phyloP scores from a whole-genome alignment of 1,140 invertebrate species.

The Melipona quadrifasciata region DNA sequence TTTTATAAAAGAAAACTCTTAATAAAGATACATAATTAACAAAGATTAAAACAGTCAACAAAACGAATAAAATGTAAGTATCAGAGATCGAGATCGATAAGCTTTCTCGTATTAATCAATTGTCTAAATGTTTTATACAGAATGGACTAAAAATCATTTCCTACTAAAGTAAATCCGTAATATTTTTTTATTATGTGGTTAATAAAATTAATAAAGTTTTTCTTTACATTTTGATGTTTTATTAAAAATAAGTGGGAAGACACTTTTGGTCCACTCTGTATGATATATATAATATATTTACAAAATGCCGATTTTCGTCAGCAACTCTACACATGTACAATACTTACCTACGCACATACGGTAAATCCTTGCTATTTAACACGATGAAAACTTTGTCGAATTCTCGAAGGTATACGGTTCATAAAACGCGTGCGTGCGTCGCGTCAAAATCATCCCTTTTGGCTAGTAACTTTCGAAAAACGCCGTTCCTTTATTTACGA shows the following conservation, averaged over 20 bases:
- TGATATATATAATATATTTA: no score
- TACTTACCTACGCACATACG: not conserved
- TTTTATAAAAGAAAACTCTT: not conserved
- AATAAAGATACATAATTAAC: not conserved
- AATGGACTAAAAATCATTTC: no score
- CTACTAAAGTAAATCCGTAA: no score
- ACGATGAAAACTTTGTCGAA: not conserved
- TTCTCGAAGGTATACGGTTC: slow-evolving; percentile 26
- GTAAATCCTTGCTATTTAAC: not conserved
- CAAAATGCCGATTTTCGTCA: no score
- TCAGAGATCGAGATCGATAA: not conserved
- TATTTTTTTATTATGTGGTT: no score
- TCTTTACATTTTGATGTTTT: no score
- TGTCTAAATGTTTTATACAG: no score
- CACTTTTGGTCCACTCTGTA: no score
- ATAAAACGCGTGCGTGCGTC: slow-evolving; percentile 2
- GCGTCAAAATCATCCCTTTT: slow-evolving; percentile 31
- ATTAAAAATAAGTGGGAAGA: no score
- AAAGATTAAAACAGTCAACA: not conserved
- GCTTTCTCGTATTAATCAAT: not conserved
- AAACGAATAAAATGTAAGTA: not conserved
- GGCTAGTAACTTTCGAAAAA: slow-evolving; percentile 35
- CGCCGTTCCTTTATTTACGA: slow-evolving; percentile 40
- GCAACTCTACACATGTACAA: no score
- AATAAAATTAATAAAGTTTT: no score